phyloP scores from a whole-genome alignment of 2,797 vertebrate genomes.

The Helicolenus hilgendorfi region DNA sequence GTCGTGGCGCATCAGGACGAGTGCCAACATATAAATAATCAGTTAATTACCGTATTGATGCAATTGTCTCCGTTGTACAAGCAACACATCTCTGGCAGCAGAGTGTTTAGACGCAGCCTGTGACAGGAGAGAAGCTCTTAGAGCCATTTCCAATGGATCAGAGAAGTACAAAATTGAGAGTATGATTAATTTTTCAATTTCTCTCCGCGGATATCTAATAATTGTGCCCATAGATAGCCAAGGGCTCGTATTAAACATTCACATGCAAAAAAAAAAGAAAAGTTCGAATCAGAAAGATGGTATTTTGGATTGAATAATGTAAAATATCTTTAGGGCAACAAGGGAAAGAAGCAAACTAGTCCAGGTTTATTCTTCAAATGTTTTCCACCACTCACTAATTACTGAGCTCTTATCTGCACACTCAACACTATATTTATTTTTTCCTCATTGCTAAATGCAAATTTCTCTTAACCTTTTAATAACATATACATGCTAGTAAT shows the following conservation, averaged over 20 bases:
- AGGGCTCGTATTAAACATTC: constrained; percentile 98
- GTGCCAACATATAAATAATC: constrained; percentile 79
- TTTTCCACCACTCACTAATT: constrained; percentile 87
- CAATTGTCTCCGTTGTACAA: constrained; percentile 68
- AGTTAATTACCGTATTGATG: constrained; percentile 80
- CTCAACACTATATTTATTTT: constrained; percentile 85
- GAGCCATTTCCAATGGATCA: constrained; percentile 92
- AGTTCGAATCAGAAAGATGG: constrained; percentile 96
- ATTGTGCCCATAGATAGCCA: constrained; percentile 95
- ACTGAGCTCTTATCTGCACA: constrained; percentile 82
- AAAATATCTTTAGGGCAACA: constrained; percentile 96
- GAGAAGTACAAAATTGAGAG: constrained; percentile 93
- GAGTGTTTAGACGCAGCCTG: constrained; percentile 57
- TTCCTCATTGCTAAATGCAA: constrained; percentile 79
- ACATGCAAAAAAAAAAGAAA: constrained; percentile 94
- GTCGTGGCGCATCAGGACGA: constrained; percentile 47
- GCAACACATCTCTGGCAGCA: constrained; percentile 59
- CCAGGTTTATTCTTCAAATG: constrained; percentile 91
- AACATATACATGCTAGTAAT: constrained; percentile 72
- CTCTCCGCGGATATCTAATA: constrained; percentile 98
- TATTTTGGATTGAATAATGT: constrained; percentile 98
- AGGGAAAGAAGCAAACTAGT: constrained; percentile 89
- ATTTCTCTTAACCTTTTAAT: constrained; percentile 82
- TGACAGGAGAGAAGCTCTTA: constrained; percentile 78
- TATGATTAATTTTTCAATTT: constrained; percentile 99